Conservation (phyloP, 1,140 invertebrate species). For the Drosophila eugracilis region DNA sequence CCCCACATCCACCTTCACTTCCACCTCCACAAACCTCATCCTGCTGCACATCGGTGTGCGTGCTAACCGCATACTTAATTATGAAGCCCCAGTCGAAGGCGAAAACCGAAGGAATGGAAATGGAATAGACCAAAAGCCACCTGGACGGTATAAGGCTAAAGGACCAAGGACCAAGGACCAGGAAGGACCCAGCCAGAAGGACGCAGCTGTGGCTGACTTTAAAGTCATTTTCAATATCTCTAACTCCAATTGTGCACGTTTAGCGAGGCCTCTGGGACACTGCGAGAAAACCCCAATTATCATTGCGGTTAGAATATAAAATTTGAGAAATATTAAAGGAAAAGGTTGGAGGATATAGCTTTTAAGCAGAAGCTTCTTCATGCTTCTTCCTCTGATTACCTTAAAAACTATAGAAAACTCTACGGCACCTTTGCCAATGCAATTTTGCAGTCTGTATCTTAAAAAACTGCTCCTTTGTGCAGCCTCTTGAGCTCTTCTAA, state of each 20-base stretch:
- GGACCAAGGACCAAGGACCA: constrained; percentile 5
- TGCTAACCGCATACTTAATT: constrained; percentile 81
- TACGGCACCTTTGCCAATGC: too few relatives aligned
- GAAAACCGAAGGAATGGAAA: constrained; percentile 15
- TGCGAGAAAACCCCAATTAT: not conserved
- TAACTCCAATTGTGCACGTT: constrained; percentile 23
- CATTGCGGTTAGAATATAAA: not conserved
- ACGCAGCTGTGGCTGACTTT: constrained; percentile 53
- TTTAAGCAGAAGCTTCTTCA: too few relatives aligned
- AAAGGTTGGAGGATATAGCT: too few relatives aligned
- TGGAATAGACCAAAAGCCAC: constrained; percentile 34
- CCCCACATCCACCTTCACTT: not conserved
- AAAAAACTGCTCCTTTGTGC: not conserved
- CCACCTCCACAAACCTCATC: constrained; percentile 1
- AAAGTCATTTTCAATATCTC: constrained; percentile 73
- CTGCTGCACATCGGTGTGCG: constrained; percentile 32
- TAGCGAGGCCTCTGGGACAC: not conserved
- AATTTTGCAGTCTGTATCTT: constrained; percentile 11
- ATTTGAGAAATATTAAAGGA: too few relatives aligned
- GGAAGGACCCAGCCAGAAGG: constrained; percentile 13
- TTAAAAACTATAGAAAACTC: too few relatives aligned
- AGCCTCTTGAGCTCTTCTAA: not conserved
- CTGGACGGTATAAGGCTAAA: constrained; percentile 23
- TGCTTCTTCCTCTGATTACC: too few relatives aligned
- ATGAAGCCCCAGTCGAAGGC: constrained; percentile 56